These are phyloP conservation scores for Leptosomus discolor DNA, from an alignment of 2,113 vertebrate species.

Conservation along the genomic window DNA sequence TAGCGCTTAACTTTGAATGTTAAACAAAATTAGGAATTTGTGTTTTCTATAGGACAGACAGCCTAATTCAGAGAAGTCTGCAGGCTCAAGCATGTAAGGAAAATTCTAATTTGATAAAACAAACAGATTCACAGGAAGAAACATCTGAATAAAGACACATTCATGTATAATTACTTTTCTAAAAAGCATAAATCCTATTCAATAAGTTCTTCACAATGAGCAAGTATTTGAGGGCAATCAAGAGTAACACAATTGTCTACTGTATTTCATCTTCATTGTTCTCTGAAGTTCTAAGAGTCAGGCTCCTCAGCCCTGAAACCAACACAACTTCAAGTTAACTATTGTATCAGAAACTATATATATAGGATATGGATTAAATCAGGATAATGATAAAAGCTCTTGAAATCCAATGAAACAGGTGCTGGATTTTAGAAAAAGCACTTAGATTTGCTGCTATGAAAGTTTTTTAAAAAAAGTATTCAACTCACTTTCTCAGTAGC, in stretches of 20 bases:
- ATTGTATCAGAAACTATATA: neutral
- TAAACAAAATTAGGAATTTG: neutral
- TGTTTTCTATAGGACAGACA: neutral
- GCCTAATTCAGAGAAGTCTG: neutral
- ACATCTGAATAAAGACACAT: neutral
- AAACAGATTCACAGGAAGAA: neutral
- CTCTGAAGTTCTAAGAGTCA: neutral
- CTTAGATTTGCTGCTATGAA: neutral
- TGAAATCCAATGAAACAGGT: neutral
- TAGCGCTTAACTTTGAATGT: neutral
- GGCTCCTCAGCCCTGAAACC: neutral
- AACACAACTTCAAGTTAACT: neutral
- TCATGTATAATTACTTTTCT: accelerated
- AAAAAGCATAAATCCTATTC: neutral
- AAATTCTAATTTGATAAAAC: neutral
- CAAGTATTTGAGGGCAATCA: neutral
- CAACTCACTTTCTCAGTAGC: slow-evolving; percentile 86
- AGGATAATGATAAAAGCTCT: neutral
- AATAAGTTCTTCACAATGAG: neutral
- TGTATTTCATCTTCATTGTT: neutral
- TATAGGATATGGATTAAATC: neutral
- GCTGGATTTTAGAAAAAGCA: neutral
- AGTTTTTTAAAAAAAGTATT: neutral
- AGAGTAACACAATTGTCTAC: neutral
- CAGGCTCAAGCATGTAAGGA: neutral